Conservation (phyloP, 2,113 vertebrate genomes). For the Pterocles burchelli region DNA sequence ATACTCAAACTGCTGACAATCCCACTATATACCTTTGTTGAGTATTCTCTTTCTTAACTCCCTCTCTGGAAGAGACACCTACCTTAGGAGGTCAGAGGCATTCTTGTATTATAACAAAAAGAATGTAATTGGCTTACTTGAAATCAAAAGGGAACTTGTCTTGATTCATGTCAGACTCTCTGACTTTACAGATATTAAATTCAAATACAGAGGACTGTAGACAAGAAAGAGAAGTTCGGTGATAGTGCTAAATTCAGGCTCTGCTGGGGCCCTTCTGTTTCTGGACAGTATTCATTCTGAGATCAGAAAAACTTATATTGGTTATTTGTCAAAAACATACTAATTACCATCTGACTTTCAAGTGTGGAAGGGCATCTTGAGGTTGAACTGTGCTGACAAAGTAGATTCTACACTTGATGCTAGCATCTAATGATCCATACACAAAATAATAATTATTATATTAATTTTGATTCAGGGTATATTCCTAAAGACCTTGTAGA, state of each 20-base stretch:
- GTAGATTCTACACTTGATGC: not conserved
- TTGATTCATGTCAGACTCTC: conserved; percentile 2
- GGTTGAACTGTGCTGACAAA: not conserved
- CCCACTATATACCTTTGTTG: not conserved
- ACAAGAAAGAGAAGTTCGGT: not conserved
- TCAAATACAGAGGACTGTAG: not conserved
- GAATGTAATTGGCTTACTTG: conserved; percentile 20
- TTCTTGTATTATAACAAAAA: conserved; percentile 18
- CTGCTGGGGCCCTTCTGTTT: not conserved
- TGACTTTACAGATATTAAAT: not conserved
- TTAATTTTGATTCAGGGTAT: not conserved
- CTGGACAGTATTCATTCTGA: not conserved
- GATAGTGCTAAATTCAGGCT: not conserved
- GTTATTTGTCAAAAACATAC: not conserved
- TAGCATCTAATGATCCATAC: not conserved
- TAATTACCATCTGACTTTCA: not conserved
- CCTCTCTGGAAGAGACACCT: not conserved
- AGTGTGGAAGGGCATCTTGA: not conserved
- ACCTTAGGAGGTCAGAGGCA: not conserved
- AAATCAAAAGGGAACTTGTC: conserved; percentile 37
- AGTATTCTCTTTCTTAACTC: not conserved
- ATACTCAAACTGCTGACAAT: not conserved
- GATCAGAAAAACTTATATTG: not conserved
- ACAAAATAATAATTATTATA: not conserved
- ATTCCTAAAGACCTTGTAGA: not conserved